Evolutionary conservation across 2,797 vertebrate genomes (phyloP).

Genomic region (Kryptopterus vitreolus): DNA sequence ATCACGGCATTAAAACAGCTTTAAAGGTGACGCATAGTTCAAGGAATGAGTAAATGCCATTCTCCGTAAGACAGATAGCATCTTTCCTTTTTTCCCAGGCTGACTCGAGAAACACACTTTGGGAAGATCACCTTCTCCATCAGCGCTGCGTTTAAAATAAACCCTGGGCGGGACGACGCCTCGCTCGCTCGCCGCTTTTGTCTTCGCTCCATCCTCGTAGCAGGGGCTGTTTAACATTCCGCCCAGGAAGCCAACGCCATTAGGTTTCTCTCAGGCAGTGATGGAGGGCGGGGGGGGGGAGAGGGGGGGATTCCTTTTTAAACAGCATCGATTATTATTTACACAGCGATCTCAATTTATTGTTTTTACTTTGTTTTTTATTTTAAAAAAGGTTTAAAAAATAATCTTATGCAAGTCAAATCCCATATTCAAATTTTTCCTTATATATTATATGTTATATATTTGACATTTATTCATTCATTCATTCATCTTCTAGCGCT

Average conservation of each 20-base stretch:
- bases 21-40: slow-evolving; percentile 5
- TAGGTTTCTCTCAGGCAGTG: background rate
- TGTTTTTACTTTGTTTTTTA: too few species aligned
- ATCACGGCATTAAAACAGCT: slow-evolving; percentile 7
- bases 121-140: background rate
- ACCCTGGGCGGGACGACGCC: too few species aligned
- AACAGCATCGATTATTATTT: too few species aligned
- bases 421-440: too few species aligned
- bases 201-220: background rate
- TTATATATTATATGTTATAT: too few species aligned
- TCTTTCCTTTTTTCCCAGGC: background rate
- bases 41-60: background rate
- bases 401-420: too few species aligned
- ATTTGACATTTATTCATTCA: too few species aligned
- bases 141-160: background rate
- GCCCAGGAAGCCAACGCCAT: slow-evolving; percentile 5
- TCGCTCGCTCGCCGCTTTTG: background rate
- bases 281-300: background rate
- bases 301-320: background rate
- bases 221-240: slow-evolving; percentile 28
- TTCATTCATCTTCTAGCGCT: too few species aligned
- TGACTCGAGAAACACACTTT: background rate
- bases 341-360: too few species aligned
- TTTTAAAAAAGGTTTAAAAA: too few species aligned
- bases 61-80: background rate